Evolutionary conservation across 2,888 invertebrate species (phyloP), one percentile per base, ranked within the genome.

Genomic region (Ypsolopha sequella): DNA sequence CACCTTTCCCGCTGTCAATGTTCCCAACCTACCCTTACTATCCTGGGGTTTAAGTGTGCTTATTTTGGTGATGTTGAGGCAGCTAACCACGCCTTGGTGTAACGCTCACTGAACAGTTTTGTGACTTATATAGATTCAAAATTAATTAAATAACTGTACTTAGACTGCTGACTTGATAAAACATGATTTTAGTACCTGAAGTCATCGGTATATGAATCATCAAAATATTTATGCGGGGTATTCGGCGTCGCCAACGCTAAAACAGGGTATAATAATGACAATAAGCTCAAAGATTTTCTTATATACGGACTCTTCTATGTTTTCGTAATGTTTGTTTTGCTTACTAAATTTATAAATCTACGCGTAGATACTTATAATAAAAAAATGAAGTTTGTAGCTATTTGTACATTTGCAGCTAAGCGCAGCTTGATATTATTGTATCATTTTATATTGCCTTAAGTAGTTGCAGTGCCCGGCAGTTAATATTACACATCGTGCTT

Each of bases 261-360:
- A 78, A 80, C 80, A 82, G 82, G 81, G 80, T 80, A 63, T 61
- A 51, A 52, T 58, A 63, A 75, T 73, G 76, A 80, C 77, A 76
- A 70, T 66, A 67, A 67, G 75, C 76, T 78, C 73, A 76, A 74
- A 60, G 57, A 47, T 4, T 55, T 52, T 52, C 53, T 53, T 34
- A 45, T 44, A 44, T 44, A 14, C 11, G 44, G 24, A 44, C 7
- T 41, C n/a, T 11, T n/a, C 41, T 41, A 11, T 39, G 41, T 41
- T 11, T 11, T 39, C 39, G 10, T 9, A 2, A 41, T 41, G 11
- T 11, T 11, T 10, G 2, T n/a, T 38, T 38, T 38, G 6, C n/a
- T 38, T n/a, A 10, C n/a, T 10, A 14, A 41, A 41, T 43, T 43
- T 43, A 38, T 38, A 38, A 38, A 38, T 8, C 38, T 43, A 43